Evolutionary conservation across 2,797 vertebrate genomes (phyloP), one percentile per base, ranked within the genome.

Genomic region (Hydrophis major): DNA sequence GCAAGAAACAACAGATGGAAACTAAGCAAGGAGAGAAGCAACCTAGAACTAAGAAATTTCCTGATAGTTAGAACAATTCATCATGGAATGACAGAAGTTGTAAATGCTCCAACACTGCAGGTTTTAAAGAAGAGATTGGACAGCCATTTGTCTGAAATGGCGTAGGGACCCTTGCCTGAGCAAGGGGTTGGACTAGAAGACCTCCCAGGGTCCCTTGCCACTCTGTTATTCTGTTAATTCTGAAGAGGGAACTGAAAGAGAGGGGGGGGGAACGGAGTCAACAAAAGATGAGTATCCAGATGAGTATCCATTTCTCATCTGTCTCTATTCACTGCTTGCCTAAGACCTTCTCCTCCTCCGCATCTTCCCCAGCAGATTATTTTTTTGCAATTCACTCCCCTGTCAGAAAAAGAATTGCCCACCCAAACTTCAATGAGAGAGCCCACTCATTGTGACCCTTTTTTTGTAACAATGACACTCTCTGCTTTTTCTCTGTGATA

Each of bases 131-230:
- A 66, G 63, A n/a, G 28, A n/a, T n/a, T 66, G 63, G 28, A n/a
- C 25, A 27, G 8, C 4, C 28, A n/a, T n/a, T 66, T 14, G 12
- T 32, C 28, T 6, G 13, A 69, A 32, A 32, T n/a, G 28, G 4
- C 5, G 0, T 66, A n/a, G 61, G 4, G 61, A 0, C 0, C 25
- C 61, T 27, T 28, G 61, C 1, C 2, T 12, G 0, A 63, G 11
- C 10, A 12, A 11, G 10, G 27, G 4, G 4, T 63, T 28, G 11
- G 61, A 0, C 61, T 28, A 63, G 11, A 63, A 2, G 60, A 61
- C 1, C 25, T 27, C 25, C 25, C 50, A 27, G 1, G 25, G 1
- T 61, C 3, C 25, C 3, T 61, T 61, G 25, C 60, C 4, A 61
- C 3, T 61, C 25, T 61, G 60, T 27, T 61, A 27, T 11, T 61